phyloP scores from a whole-genome alignment of 2,888 invertebrate species.

The Meiosimyza decipiens region DNA sequence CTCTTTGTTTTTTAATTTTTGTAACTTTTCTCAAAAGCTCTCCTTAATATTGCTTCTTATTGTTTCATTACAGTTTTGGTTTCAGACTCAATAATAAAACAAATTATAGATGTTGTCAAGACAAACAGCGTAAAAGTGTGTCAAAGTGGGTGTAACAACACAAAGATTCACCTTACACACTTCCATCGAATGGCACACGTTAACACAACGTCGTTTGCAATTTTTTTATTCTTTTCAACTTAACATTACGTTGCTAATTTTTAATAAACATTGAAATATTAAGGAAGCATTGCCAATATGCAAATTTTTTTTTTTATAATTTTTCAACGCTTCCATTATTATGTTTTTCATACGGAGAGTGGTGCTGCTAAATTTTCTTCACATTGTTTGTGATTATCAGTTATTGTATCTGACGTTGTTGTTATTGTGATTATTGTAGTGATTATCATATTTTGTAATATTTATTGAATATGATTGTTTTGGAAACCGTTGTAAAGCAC shows the following conservation, averaged over 20 bases:
- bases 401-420: constrained; percentile 23
- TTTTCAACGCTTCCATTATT: constrained; percentile 39
- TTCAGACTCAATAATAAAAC: not conserved
- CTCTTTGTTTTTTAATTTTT: too few relatives aligned
- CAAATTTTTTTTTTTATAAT: constrained; percentile 51
- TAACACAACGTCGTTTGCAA: not conserved
- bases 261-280: constrained; percentile 53
- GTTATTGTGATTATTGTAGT: constrained; percentile 26
- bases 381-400: constrained; percentile 50
- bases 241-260: constrained; percentile 51
- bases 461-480: constrained; percentile 20
- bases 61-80: too few relatives aligned
- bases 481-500: not conserved
- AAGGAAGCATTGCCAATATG: constrained; percentile 45
- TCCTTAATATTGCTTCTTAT: too few relatives aligned
- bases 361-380: constrained; percentile 44
- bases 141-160: constrained; percentile 19
- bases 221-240: not conserved
- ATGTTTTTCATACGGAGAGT: constrained; percentile 12
- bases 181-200: not conserved
- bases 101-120: constrained; percentile 24
- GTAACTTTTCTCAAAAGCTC: too few relatives aligned
- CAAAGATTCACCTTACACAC: not conserved
- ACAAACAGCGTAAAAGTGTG: constrained; percentile 7
- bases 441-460: constrained; percentile 32